Percentiles rank a stretch among this genome's conserved stretches.
Conservation (phyloP, 1,140 invertebrate genomes). For the Plutomurus gul region DNA sequence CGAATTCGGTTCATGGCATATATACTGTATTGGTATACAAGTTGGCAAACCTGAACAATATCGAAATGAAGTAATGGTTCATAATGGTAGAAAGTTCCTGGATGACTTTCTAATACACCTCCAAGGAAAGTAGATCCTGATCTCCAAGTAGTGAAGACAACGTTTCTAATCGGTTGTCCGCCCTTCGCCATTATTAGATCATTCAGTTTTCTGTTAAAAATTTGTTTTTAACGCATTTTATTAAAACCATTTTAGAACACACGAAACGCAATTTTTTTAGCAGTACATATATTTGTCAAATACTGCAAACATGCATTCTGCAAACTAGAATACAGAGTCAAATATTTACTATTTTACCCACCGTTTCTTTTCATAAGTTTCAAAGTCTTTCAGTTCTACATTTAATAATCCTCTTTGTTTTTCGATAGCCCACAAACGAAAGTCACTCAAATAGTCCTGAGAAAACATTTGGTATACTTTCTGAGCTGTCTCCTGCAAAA, state of each 20-base stretch:
- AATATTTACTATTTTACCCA: too few relatives aligned
- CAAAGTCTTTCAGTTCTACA: constrained; percentile 38
- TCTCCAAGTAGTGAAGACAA: constrained; percentile 50
- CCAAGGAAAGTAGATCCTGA: constrained; percentile 59
- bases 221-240: too few relatives aligned
- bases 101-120: constrained; percentile 56
- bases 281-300: too few relatives aligned
- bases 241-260: too few relatives aligned
- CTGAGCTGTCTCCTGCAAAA: constrained; percentile 36
- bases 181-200: constrained; percentile 48
- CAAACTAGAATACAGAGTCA: too few relatives aligned
- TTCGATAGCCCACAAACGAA: constrained; percentile 40
- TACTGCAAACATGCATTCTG: too few relatives aligned
- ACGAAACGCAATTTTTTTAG: too few relatives aligned
- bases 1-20: too few relatives aligned
- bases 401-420: constrained; percentile 30
- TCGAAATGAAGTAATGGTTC: constrained; percentile 56
- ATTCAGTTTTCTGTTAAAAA: constrained; percentile 33
- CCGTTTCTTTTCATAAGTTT: background rate
- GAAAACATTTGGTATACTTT: constrained; percentile 37
- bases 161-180: constrained; percentile 46
- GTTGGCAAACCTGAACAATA: constrained; percentile 47
- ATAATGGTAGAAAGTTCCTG: constrained; percentile 59
- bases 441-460: constrained; percentile 30
- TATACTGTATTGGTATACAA: too few relatives aligned